Percentiles rank a stretch among this genome's conserved stretches.
Conservation (phyloP, 2,888 invertebrate genomes). For the Diarsia brunnea region DNA sequence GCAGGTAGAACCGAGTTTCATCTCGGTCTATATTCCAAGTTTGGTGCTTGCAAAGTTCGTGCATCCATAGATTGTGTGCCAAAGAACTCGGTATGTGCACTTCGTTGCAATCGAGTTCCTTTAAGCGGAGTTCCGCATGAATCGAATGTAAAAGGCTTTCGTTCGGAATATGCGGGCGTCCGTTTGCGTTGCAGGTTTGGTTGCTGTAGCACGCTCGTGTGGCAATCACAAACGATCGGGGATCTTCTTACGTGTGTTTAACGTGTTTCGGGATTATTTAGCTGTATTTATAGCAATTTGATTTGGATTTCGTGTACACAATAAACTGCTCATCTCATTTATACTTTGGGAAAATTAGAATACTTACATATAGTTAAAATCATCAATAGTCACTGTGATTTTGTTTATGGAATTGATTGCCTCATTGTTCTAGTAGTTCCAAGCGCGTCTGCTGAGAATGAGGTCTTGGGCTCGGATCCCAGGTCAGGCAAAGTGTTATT, state of each 20-base stretch:
- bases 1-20: conserved; percentile 69
- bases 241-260: conserved; percentile 27
- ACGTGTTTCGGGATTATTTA: conserved; percentile 13
- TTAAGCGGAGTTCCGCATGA: conserved; percentile 76
- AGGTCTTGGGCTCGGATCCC: no score
- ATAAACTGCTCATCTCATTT: background rate
- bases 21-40: conserved; percentile 72
- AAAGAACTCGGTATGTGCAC: conserved; percentile 78
- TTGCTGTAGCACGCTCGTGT: conserved; percentile 39
- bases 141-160: conserved; percentile 80
- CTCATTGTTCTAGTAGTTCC: no score
- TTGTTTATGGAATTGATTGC: background rate
- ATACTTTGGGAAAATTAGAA: background rate
- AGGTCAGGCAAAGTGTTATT: no score
- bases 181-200: conserved; percentile 63
- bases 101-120: conserved; percentile 79
- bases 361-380: background rate
- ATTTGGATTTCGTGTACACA: background rate
- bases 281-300: background rate
- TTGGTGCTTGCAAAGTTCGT: conserved; percentile 76
- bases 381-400: background rate
- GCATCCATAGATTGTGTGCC: conserved; percentile 76
- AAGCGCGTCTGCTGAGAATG: no score
- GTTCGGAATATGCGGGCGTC: conserved; percentile 75
- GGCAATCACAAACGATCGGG: conserved; percentile 38